A percentile compares a stretch with the other conserved stretches of the same genome.
phyloP scores from a whole-genome alignment of 1,140 invertebrate genomes.

The Drosophila setifemur region DNA sequence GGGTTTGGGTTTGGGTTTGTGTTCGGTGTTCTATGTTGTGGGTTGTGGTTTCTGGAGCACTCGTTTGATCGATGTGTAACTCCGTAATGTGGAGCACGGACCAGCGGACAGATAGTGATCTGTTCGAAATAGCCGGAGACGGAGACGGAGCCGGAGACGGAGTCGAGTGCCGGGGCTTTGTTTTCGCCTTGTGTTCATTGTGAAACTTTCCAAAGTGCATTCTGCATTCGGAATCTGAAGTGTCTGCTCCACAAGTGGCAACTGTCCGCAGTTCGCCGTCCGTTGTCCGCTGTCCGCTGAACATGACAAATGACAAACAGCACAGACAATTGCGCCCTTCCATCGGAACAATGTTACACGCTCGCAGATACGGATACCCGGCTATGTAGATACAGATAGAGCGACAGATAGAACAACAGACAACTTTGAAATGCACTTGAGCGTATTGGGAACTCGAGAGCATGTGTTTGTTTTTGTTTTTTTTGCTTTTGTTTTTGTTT shows the following conservation, averaged over 20 bases:
- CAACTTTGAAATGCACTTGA: slow-evolving; percentile 79
- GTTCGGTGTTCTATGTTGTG: too few species aligned
- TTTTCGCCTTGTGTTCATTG: not conserved
- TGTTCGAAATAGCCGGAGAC: too few species aligned
- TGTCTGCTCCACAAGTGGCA: slow-evolving; percentile 8
- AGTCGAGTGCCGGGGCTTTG: slow-evolving; percentile 12
- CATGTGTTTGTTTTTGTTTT: not conserved
- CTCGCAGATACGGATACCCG: slow-evolving; percentile 11
- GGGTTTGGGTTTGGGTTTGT: not conserved
- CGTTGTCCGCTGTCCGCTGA: slow-evolving; percentile 1
- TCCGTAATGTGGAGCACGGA: slow-evolving; percentile 49
- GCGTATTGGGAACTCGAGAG: slow-evolving; percentile 18
- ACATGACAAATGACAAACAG: slow-evolving; percentile 50
- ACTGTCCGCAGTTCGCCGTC: slow-evolving; percentile 30
- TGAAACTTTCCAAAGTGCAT: slow-evolving; percentile 74
- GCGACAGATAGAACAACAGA: slow-evolving; percentile 26
- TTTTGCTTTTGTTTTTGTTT: too few species aligned
- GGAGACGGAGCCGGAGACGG: too few species aligned
- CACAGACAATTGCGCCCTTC: slow-evolving; percentile 14
- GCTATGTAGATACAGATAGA: not conserved
- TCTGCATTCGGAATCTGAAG: slow-evolving; percentile 38
- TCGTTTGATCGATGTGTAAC: slow-evolving; percentile 42
- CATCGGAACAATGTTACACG: slow-evolving; percentile 43
- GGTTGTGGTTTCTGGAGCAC: slow-evolving; percentile 11
- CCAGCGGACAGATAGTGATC: slow-evolving; percentile 36